Evolutionary conservation across 2,113 vertebrate species (phyloP).

Genomic region (Pterocles burchelli): DNA sequence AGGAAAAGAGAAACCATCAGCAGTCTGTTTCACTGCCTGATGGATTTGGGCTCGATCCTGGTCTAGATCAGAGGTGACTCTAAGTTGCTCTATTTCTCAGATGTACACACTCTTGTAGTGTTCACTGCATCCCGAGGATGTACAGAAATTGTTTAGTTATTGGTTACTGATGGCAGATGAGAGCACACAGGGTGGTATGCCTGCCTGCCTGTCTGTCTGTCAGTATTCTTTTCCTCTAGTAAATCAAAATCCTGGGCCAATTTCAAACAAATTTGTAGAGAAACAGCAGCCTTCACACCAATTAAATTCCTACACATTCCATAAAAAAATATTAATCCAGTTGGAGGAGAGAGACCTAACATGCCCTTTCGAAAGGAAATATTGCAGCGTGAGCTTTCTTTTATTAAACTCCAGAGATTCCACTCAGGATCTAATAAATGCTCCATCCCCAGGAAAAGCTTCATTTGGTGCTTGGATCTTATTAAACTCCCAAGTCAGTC

Average conservation of each 20-base stretch:
- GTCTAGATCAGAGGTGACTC: not conserved
- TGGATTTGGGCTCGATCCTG: not conserved
- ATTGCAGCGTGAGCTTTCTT: slow-evolving; percentile 38
- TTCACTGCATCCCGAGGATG: not conserved
- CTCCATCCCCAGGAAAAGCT: slow-evolving; percentile 31
- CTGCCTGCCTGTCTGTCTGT: not conserved
- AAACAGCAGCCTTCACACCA: not conserved
- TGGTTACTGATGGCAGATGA: not conserved
- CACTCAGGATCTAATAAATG: slow-evolving; percentile 46
- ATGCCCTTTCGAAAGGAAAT: slow-evolving; percentile 55
- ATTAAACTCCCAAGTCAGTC: slow-evolving; percentile 54
- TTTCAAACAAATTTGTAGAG: not conserved
- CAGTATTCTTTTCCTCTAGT: not conserved
- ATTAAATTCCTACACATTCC: slow-evolving; percentile 11
- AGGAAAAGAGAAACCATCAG: not conserved
- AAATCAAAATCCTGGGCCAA: not conserved
- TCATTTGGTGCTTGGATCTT: slow-evolving; percentile 40
- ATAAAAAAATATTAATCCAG: slow-evolving; percentile 52
- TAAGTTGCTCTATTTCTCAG: not conserved
- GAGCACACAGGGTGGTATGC: not conserved
- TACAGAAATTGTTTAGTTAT: not conserved
- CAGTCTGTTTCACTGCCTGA: not conserved
- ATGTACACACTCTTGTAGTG: not conserved
- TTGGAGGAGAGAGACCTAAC: slow-evolving; percentile 26
- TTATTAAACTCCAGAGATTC: slow-evolving; percentile 64